phyloP scores from a whole-genome alignment of 2,113 vertebrate genomes.

The Heterotilapia buettikoferi region DNA sequence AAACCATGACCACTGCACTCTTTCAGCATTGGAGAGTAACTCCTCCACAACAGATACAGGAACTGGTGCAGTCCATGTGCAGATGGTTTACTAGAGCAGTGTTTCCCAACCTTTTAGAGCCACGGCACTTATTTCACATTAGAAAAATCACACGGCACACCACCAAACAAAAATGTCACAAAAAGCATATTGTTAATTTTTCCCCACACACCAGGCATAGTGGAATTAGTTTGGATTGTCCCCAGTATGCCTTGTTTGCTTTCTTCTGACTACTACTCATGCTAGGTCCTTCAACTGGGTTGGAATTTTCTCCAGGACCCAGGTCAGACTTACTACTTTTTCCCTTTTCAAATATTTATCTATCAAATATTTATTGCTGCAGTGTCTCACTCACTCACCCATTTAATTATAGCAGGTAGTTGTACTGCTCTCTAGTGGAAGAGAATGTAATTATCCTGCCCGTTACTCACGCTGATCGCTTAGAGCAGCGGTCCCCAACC shows the following conservation, averaged over 20 bases:
- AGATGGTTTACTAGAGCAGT: neutral
- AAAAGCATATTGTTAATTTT: neutral
- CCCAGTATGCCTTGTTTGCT: neutral
- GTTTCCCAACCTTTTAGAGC: neutral
- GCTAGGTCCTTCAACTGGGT: neutral
- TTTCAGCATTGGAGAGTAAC: neutral
- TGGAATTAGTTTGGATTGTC: rapidly evolving
- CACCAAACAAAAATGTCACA: neutral
- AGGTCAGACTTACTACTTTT: rapidly evolving
- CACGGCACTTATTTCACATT: neutral
- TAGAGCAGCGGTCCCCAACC: neutral
- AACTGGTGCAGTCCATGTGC: rapidly evolving
- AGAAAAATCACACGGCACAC: rapidly evolving
- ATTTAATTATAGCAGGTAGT: neutral
- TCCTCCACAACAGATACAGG: neutral
- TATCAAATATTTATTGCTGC: neutral
- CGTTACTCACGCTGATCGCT: rapidly evolving
- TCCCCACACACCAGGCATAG: neutral
- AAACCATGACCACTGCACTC: neutral
- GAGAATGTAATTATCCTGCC: neutral
- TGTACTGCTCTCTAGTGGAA: neutral
- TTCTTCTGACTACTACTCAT: neutral
- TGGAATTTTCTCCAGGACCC: neutral
- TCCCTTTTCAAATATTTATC: neutral
- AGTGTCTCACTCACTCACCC: neutral